These are phyloP conservation scores for Scrobipalpa atriplicella DNA, from an alignment of 2,888 invertebrate species.

Conservation along the genomic window DNA sequence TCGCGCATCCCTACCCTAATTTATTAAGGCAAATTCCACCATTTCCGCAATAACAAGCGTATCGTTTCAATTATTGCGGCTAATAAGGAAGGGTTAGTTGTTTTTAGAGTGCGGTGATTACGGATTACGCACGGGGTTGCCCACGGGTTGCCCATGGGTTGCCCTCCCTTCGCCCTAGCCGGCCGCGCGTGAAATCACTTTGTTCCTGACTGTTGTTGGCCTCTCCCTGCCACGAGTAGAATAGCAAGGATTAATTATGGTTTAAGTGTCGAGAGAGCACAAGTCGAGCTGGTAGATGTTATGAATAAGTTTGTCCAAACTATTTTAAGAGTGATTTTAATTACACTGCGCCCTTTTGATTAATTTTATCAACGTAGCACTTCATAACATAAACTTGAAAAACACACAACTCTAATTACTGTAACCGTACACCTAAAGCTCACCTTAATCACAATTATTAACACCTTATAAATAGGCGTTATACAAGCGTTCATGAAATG, in stretches of 20 bases:
- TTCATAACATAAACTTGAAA: not conserved
- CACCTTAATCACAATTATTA: not conserved
- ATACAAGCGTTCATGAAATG: not conserved
- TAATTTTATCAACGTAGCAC: too few relatives aligned
- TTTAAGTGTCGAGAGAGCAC: not conserved
- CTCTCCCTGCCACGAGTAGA: constrained; percentile 51
- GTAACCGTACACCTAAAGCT: constrained; percentile 11
- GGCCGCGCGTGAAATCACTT: constrained; percentile 80
- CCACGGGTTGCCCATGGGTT: constrained; percentile 37
- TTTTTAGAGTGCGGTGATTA: constrained; percentile 69
- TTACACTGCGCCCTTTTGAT: too few relatives aligned
- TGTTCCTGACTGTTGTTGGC: constrained; percentile 68
- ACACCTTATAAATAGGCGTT: not conserved
- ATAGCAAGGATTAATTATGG: not conserved
- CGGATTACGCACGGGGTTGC: constrained; percentile 40
- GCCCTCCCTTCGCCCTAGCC: constrained; percentile 47
- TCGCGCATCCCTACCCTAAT: not conserved
- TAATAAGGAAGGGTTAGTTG: constrained; percentile 71
- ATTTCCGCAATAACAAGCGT: constrained; percentile 38
- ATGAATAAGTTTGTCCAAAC: too few relatives aligned
- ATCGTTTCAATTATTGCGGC: constrained; percentile 67
- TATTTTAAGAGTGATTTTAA: too few relatives aligned
- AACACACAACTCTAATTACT: not conserved
- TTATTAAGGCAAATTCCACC: constrained; percentile 8
- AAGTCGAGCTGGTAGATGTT: not conserved